Percentiles rank a stretch among this genome's conserved stretches.
phyloP scores from a whole-genome alignment of 2,888 invertebrate genomes.

The Polydrusus tereticollis region DNA sequence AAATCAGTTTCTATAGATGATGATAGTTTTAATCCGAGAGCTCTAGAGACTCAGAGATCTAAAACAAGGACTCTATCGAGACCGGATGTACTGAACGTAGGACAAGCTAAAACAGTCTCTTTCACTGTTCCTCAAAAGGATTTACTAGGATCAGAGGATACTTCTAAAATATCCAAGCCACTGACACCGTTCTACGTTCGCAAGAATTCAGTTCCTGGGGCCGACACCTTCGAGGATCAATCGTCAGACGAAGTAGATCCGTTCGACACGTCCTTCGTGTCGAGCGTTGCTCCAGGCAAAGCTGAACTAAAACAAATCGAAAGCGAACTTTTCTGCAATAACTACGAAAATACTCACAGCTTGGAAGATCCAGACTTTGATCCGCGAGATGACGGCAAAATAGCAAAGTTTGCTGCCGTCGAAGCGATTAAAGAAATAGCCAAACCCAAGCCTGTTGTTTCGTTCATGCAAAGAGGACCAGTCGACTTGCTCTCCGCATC shows the following conservation, averaged over 20 bases:
- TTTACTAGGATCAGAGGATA: constrained; percentile 66
- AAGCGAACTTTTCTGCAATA: constrained; percentile 67
- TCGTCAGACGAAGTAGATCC: constrained; percentile 70
- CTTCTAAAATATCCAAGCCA: constrained; percentile 75
- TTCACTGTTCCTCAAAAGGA: constrained; percentile 73
- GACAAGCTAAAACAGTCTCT: constrained; percentile 69
- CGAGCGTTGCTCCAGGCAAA: constrained; percentile 70
- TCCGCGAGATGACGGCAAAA: constrained; percentile 66
- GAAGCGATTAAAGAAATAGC: constrained; percentile 66
- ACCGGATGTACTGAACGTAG: constrained; percentile 71
- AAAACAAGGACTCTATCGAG: constrained; percentile 71
- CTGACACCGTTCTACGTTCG: constrained; percentile 85
- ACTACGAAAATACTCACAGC: constrained; percentile 66
- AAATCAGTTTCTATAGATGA: constrained; percentile 68
- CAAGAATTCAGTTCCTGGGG: constrained; percentile 72
- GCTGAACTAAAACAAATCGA: constrained; percentile 72
- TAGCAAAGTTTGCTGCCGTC: constrained; percentile 61
- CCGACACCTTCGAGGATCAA: constrained; percentile 66
- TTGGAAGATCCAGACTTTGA: constrained; percentile 77
- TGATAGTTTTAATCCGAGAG: constrained; percentile 87
- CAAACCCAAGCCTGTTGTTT: constrained; percentile 50
- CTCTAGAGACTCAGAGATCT: constrained; percentile 69
- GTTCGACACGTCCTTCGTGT: constrained; percentile 76
- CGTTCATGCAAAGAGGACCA: constrained; percentile 46
- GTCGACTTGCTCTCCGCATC: constrained; percentile 69